Percentiles rank a stretch among this genome's conserved stretches.
Evolutionary conservation across 2,113 vertebrate species (phyloP).

Genomic region (Tympanuchus pallidicinctus): DNA sequence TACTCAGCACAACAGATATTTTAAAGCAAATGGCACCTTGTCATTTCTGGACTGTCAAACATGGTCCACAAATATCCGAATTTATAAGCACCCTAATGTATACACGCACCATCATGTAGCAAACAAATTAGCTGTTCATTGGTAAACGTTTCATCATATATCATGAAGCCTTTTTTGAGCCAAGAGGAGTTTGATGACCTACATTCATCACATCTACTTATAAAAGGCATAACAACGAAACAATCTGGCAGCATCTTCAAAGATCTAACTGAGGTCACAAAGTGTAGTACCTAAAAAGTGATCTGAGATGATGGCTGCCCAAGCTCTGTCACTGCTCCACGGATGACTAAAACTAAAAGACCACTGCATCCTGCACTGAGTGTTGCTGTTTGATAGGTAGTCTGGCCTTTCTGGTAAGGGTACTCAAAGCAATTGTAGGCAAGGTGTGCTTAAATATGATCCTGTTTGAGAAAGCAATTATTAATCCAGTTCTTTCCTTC

Average conservation of each 20-base stretch:
- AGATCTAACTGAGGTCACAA: neutral
- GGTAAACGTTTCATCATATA: neutral
- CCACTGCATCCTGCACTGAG: neutral
- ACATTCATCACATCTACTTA: neutral
- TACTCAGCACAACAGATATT: neutral
- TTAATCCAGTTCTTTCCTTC: neutral
- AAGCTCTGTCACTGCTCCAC: neutral
- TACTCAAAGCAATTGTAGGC: neutral
- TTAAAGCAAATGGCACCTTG: neutral
- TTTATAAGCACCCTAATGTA: neutral
- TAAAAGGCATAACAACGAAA: constrained; percentile 23
- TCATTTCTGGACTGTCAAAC: neutral
- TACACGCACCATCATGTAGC: neutral
- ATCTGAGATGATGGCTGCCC: neutral
- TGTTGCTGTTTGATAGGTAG: neutral
- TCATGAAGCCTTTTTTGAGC: neutral
- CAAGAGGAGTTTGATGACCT: neutral
- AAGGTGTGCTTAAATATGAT: neutral
- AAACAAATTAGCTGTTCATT: neutral
- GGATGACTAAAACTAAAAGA: neutral
- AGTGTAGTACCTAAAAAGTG: neutral
- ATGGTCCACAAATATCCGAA: neutral
- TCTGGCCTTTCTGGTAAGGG: neutral
- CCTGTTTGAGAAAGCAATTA: neutral
- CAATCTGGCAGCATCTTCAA: constrained; percentile 37